These are phyloP conservation scores for Epizoanthus scotinus DNA, from an alignment of 92 coral and sea anemone species.

Conservation along the genomic window DNA sequence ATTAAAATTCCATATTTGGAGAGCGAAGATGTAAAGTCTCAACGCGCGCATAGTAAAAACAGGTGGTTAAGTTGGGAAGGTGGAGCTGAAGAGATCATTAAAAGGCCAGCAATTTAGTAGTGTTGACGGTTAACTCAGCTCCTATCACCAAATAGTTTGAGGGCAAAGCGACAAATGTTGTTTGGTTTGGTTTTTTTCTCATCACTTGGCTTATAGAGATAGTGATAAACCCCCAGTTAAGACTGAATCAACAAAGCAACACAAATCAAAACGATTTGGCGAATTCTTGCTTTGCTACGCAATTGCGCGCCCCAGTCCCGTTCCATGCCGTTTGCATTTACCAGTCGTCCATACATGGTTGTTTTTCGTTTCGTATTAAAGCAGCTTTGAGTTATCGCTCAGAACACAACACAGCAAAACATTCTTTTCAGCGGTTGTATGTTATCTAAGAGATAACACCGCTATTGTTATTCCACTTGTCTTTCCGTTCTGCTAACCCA, in stretches of 20 bases:
- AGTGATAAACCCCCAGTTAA: conserved; percentile 26
- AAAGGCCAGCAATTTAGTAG: conserved; percentile 23
- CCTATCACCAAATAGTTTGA: conserved; percentile 33
- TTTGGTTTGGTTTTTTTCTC: conserved; percentile 12
- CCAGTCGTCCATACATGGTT: conserved; percentile 10
- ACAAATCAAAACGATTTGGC: conserved; percentile 7
- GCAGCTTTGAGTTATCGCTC: conserved; percentile 29
- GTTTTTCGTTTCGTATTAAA: conserved; percentile 34
- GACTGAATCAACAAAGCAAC: conserved; percentile 24
- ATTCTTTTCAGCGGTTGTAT: conserved; percentile 29
- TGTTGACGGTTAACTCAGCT: conserved; percentile 26
- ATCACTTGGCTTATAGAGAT: conserved; percentile 12
- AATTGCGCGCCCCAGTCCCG: not conserved
- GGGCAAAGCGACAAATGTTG: conserved; percentile 35
- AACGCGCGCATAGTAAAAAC: conserved; percentile 7
- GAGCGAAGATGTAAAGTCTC: not conserved
- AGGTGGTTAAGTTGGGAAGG: conserved; percentile 1
- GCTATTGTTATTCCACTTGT: not conserved
- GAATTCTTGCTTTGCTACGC: conserved; percentile 37
- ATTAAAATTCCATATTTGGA: conserved; percentile 55
- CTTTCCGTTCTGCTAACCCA: not conserved
- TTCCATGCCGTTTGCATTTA: not conserved
- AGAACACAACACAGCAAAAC: conserved; percentile 3
- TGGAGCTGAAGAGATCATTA: conserved; percentile 16
- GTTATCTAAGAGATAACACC: conserved; percentile 41